Percentiles rank a stretch among this genome's conserved stretches.
These are phyloP conservation scores for Conopomorpha cramerella DNA, from an alignment of 1,140 invertebrate genomes.

Conservation along the genomic window DNA sequence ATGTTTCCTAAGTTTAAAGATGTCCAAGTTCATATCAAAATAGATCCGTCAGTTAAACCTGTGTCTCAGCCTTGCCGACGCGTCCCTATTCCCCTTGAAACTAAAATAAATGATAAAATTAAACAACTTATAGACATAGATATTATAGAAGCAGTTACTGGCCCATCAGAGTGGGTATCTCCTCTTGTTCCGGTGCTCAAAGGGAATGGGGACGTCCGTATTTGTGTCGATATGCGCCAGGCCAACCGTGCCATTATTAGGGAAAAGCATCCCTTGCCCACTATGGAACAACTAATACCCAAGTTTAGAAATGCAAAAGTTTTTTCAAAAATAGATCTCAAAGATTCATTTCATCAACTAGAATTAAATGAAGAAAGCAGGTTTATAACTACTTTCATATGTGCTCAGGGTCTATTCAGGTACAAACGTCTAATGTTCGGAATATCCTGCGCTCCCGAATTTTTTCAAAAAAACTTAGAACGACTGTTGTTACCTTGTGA, in stretches of 20 bases:
- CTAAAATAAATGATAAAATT: constrained; percentile 5
- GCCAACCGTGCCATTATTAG: constrained; percentile 17
- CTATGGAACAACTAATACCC: constrained; percentile 15
- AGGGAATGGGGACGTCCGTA: constrained; percentile 14
- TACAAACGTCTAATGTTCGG: constrained; percentile 21
- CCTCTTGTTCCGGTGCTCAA: constrained; percentile 18
- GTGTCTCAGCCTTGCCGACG: constrained; percentile 13
- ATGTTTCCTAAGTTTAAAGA: constrained; percentile 13
- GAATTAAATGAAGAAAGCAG: constrained; percentile 15
- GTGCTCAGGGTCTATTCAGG: constrained; percentile 17
- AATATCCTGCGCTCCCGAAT: constrained; percentile 16
- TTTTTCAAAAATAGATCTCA: constrained; percentile 12
- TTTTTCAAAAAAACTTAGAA: constrained; percentile 26
- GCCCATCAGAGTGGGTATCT: constrained; percentile 19
- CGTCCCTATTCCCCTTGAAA: constrained; percentile 9
- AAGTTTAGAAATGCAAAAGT: constrained; percentile 11
- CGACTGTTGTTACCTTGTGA: constrained; percentile 15
- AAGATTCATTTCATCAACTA: constrained; percentile 12
- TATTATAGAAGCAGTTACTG: constrained; percentile 16
- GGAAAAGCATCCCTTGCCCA: constrained; percentile 19
- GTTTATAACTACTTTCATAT: constrained; percentile 25
- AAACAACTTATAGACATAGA: constrained; percentile 6
- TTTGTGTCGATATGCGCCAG: constrained; percentile 25
- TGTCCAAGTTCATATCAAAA: constrained; percentile 11
- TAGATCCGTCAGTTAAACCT: constrained; percentile 11